A percentile compares a stretch with the other conserved stretches of the same genome.
Evolutionary conservation across 2,888 invertebrate species (phyloP).

Genomic region (Melitaea athalia): DNA sequence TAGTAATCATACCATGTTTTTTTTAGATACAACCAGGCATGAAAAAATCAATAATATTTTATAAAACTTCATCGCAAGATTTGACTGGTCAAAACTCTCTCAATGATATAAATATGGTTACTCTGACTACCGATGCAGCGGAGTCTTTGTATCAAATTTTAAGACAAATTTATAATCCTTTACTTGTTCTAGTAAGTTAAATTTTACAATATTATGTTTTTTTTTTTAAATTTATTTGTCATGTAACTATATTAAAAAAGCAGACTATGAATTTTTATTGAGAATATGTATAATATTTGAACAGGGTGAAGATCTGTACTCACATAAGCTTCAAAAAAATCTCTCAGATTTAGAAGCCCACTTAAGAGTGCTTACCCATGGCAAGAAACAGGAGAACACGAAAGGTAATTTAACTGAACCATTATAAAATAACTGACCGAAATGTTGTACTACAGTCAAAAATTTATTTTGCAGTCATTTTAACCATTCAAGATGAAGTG

Average conservation of each 20-base stretch:
- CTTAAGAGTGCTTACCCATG: constrained; percentile 68
- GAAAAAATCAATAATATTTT: constrained; percentile 70
- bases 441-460: not conserved
- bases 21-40: constrained; percentile 59
- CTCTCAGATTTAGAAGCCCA: constrained; percentile 69
- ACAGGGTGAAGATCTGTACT: constrained; percentile 69
- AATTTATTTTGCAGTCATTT: constrained; percentile 77
- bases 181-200: constrained; percentile 62
- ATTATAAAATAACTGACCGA: not conserved
- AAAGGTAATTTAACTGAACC: constrained; percentile 54
- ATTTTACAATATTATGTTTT: not conserved
- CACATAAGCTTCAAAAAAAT: constrained; percentile 71
- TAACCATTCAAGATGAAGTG: constrained; percentile 86
- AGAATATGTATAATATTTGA: constrained; percentile 37
- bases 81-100: constrained; percentile 55
- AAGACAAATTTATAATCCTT: constrained; percentile 71
- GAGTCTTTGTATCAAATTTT: constrained; percentile 73
- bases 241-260: not conserved
- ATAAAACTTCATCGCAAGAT: constrained; percentile 60
- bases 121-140: constrained; percentile 62
- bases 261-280: not conserved
- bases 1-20: not conserved
- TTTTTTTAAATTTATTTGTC: not conserved
- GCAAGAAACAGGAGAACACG: constrained; percentile 59
- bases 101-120: constrained; percentile 65